Conservation (phyloP, 2,797 vertebrate genomes). For the Premnoplex brunnescens region DNA sequence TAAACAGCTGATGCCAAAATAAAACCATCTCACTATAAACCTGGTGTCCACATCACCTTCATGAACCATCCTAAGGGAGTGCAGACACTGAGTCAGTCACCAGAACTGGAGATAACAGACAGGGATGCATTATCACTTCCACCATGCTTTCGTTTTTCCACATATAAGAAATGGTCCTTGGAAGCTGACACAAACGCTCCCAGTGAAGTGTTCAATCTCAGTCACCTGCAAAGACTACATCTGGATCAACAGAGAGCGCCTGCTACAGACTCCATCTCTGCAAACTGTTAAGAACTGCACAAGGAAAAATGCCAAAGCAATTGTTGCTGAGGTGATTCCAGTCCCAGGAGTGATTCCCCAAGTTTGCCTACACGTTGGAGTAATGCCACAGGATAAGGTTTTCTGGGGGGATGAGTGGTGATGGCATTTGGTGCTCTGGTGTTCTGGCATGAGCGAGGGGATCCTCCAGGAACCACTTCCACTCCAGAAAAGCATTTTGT, state of each 20-base stretch:
- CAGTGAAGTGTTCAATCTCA: neutral
- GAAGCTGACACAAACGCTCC: neutral
- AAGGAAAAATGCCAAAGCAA: neutral
- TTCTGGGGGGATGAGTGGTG: neutral
- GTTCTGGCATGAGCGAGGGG: accelerated
- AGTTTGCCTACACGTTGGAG: neutral
- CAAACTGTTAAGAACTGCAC: neutral
- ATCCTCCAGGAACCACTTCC: neutral
- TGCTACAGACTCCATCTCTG: neutral
- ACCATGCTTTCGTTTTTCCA: neutral
- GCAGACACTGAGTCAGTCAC: neutral
- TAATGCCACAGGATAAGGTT: neutral
- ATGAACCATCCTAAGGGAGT: accelerated
- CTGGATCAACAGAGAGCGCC: neutral
- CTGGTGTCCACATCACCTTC: neutral
- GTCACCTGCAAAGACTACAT: neutral
- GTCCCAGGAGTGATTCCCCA: neutral
- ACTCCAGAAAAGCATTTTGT: neutral
- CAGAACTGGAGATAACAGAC: accelerated
- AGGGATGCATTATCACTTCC: neutral
- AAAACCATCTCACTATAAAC: neutral
- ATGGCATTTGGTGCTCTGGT: neutral
- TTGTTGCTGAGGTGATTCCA: neutral
- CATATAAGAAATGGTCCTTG: accelerated
- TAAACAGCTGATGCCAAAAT: neutral